Base-by-base conservation (phyloP, 1,140 invertebrate genomes). In the Acromyrmex heyeri region DNA sequence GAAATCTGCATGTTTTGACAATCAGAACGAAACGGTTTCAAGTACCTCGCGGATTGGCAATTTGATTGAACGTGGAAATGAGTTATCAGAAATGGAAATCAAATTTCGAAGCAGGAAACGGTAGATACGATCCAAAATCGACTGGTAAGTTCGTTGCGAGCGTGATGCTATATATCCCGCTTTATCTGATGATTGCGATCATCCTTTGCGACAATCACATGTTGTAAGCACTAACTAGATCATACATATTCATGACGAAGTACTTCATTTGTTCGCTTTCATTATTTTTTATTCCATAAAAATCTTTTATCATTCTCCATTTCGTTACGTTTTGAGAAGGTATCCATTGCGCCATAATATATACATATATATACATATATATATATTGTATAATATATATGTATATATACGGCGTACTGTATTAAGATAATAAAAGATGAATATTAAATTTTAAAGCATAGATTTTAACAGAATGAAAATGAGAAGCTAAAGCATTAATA, bases 21-120 rank as follows among this genome's bases (percentile, higher is more conserved):
- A 90, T 90, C 89, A 89, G 87, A 87, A 79, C 85, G 88, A 87
- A 89, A 90, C 89, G 81, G 85, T 90, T 86, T 81, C 75, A 85
- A 72, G 38, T 79, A 81, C 48, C 48, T 53, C 62, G 76, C 27
- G 72, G 73, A 89, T 76, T 89, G 87, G 82, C 62, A 62, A 61
- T 85, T 85, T 70, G 88, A 90, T 90, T 81, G 86, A 44, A n/a
- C 88, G 75, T 75, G 81, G 69, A 50, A 85, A 65, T 83, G 62
- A 86, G 57, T 79, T 79, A 69, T 77, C 73, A 64, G 78, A 85
- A 77, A 77, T 30, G 76, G 70, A 77, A 90, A 90, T 86, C 70
- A 72, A 86, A 73, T 88, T 88, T 83, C 76, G 57, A 76, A 78
- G 82, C 69, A 73, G 69, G 69, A 75, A 75, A 73, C 79, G 79